Conservation (phyloP, 2,797 vertebrate species). For the Anas bernieri region DNA sequence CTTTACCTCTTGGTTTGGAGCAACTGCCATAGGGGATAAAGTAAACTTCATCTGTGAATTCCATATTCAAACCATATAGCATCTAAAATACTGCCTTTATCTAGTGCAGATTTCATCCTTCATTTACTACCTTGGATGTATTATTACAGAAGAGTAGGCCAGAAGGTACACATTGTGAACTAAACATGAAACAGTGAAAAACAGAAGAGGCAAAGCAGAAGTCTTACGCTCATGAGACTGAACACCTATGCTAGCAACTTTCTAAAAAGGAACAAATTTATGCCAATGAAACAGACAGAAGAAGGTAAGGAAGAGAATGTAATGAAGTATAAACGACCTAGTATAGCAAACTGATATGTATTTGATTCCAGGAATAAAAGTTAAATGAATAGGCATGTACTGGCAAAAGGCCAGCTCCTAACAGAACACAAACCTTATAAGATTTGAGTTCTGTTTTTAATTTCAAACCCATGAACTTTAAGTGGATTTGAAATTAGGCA, state of each 20-base stretch:
- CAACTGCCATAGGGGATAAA: background rate
- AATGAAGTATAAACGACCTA: constrained; percentile 11
- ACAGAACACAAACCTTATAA: constrained; percentile 17
- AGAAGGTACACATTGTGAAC: background rate
- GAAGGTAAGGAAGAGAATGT: background rate
- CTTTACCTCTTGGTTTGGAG: background rate
- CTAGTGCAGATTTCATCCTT: background rate
- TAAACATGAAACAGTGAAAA: background rate
- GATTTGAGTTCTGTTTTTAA: constrained; percentile 47
- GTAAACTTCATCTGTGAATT: background rate
- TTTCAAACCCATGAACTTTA: constrained; percentile 57
- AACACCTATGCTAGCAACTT: background rate
- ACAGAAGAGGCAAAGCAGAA: background rate
- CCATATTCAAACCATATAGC: background rate
- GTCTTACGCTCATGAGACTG: background rate
- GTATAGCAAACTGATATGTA: background rate
- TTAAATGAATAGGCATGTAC: constrained; percentile 31
- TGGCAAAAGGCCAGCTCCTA: constrained; percentile 38
- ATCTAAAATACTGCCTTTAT: background rate
- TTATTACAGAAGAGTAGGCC: background rate
- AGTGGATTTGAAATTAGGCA: constrained; percentile 61
- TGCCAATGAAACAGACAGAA: background rate
- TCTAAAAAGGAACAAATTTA: background rate
- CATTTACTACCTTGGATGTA: background rate
- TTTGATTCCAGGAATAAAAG: constrained; percentile 20